These are phyloP conservation scores for Lagorchestes hirsutus DNA, from an alignment of 2,797 vertebrate genomes.

Conservation along the genomic window DNA sequence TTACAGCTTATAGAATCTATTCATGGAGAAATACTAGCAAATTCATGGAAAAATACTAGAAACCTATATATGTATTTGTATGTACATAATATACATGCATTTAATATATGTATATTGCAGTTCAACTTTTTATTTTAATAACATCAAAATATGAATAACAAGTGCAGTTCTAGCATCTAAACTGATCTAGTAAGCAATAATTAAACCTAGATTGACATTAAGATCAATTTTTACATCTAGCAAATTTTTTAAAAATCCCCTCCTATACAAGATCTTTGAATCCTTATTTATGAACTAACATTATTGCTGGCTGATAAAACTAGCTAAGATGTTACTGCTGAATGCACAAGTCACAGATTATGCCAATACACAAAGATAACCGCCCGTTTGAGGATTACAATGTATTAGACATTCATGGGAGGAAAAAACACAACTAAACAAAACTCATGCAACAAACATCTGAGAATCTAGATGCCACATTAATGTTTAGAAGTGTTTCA, in stretches of 20 bases:
- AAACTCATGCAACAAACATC: constrained; percentile 91
- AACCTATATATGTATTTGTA: too few species aligned
- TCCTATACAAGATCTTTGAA: constrained; percentile 83
- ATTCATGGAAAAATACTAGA: too few species aligned
- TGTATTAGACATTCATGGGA: constrained; percentile 96
- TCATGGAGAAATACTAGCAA: too few species aligned
- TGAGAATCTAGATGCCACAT: constrained; percentile 93
- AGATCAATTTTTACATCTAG: constrained; percentile 87
- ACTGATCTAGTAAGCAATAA: constrained; percentile 97
- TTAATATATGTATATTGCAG: constrained; percentile 50
- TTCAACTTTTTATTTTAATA: constrained; percentile 98
- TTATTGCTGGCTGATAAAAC: constrained; percentile 88
- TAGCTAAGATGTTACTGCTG: constrained; percentile 32
- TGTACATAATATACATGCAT: too few species aligned
- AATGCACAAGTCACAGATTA: constrained; percentile 89
- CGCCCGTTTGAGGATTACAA: constrained; percentile 97
- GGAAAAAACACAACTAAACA: constrained; percentile 87
- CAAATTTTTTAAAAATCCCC: constrained; percentile 88
- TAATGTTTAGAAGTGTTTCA: constrained; percentile 92
- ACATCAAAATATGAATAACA: constrained; percentile 94
- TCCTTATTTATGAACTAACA: constrained; percentile 82
- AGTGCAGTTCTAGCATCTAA: constrained; percentile 95
- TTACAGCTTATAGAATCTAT: too few species aligned
- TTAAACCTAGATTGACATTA: constrained; percentile 93
- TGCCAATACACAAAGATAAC: constrained; percentile 95